Conservation (phyloP, 2,113 vertebrate genomes). For the Numida meleagris region DNA sequence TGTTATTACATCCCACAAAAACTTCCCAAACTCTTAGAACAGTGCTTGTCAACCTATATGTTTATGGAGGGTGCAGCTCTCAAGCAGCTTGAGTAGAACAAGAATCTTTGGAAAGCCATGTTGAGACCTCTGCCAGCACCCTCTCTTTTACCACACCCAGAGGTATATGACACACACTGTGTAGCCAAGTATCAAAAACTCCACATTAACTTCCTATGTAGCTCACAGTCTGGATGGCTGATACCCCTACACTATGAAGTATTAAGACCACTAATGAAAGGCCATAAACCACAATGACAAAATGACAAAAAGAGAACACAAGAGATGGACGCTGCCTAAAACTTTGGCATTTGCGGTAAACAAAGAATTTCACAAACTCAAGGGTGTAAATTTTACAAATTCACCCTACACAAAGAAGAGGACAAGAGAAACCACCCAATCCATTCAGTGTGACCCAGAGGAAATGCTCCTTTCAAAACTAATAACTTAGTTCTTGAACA, state of each 20-base stretch:
- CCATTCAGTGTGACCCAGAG: neutral
- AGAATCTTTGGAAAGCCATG: neutral
- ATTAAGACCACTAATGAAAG: neutral
- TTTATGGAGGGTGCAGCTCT: neutral
- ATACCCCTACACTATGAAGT: neutral
- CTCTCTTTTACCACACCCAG: neutral
- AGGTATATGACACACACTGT: neutral
- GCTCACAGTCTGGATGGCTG: neutral
- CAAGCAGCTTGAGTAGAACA: neutral
- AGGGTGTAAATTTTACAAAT: neutral
- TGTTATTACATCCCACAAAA: neutral
- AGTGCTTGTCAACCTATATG: neutral
- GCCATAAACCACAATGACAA: neutral
- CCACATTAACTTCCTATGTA: neutral
- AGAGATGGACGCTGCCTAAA: neutral
- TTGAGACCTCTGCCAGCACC: neutral
- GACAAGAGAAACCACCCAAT: neutral
- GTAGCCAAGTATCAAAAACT: neutral
- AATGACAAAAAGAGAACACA: neutral
- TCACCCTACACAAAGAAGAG: neutral
- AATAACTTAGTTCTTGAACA: neutral
- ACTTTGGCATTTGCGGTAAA: neutral
- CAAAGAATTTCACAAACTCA: neutral
- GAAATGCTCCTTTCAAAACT: neutral
- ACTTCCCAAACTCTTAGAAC: neutral